A percentile compares a stretch with the other conserved stretches of the same genome.
Conservation (phyloP, 1,140 invertebrate species). For the Laodelphax striatellus region DNA sequence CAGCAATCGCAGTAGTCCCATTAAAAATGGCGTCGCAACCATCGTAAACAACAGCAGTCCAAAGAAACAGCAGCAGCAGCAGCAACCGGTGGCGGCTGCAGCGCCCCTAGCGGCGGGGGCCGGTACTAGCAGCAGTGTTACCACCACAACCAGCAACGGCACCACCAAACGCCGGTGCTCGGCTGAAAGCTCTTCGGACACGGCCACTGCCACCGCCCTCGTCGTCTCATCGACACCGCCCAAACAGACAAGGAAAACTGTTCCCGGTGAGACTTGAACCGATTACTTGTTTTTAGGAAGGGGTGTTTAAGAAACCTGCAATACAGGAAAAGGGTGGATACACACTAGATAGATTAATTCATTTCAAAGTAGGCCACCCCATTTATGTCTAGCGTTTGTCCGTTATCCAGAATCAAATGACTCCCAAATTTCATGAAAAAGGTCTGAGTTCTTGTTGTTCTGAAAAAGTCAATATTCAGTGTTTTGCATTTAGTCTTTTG, state of each 20-base stretch:
- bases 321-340: too few species aligned
- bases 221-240: neutral
- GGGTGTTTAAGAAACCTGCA: neutral
- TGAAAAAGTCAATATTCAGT: too few species aligned
- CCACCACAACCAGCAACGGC: conserved; percentile 4
- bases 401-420: too few species aligned
- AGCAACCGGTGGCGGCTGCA: neutral
- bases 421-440: too few species aligned
- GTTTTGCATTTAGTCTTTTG: too few species aligned
- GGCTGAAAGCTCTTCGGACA: conserved; percentile 12
- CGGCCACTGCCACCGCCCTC: neutral
- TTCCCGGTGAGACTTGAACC: conserved; percentile 28
- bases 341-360: too few species aligned
- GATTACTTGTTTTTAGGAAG: too few species aligned
- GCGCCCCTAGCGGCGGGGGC: neutral
- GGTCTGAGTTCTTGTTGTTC: too few species aligned
- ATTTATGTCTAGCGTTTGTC: too few species aligned
- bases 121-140: neutral
- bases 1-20: neutral
- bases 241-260: conserved; percentile 36
- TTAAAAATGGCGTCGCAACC: too few species aligned
- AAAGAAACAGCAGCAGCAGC: neutral
- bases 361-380: too few species aligned
- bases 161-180: conserved; percentile 4
- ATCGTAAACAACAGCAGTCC: neutral